Evolutionary conservation across 2,113 vertebrate genomes (phyloP), one percentile per base, ranked within the genome.

Genomic region (Capricornis sumatraensis): DNA sequence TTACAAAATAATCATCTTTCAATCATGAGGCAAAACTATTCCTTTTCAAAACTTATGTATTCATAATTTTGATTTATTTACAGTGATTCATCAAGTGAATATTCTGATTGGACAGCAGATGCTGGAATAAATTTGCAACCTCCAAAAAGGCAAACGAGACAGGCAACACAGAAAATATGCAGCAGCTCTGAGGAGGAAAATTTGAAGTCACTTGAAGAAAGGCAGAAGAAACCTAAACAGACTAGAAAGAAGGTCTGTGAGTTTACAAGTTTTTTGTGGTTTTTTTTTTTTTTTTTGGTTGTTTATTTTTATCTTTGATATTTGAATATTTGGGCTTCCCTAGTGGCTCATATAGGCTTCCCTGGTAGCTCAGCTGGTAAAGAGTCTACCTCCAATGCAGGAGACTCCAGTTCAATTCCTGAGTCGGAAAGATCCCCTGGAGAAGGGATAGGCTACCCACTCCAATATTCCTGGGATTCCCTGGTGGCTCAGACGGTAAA

Each of bases 101-200:
- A 99, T 98, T 99, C 99, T 1, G 99, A 99, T 98, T 99, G 99
- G 99, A 99, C 99, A 30, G 99, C 99, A 50, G 99, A 99, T 97
- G 99, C 99, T 27, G 99, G 99, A 17, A 99, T 99, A 98, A 99
- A 99, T 98, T 99, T 99, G 52, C 99, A 99, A 95, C 99, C 99
- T 11, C 99, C 99, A 2, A 99, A 99, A 98, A 99, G 99, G 94
- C 98, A 99, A 62, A 99, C 99, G 74, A 99, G 99, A 97, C 99
- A 99, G 98, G 99, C 99, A 21, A 98, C 99, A 19, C 99, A 98
- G 94, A 99, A 99, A 82, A 98, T 99, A 58, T 98, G 98, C 81
- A 99, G 99, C 98, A 99, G 99, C 98, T 99, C 99, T 28, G 99
- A 99, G 57, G 99, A 99, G n/a, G 99, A 99, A 83, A 99, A 99